Conservation (phyloP, 2,797 vertebrate genomes). For the Clarias laeviceps region DNA sequence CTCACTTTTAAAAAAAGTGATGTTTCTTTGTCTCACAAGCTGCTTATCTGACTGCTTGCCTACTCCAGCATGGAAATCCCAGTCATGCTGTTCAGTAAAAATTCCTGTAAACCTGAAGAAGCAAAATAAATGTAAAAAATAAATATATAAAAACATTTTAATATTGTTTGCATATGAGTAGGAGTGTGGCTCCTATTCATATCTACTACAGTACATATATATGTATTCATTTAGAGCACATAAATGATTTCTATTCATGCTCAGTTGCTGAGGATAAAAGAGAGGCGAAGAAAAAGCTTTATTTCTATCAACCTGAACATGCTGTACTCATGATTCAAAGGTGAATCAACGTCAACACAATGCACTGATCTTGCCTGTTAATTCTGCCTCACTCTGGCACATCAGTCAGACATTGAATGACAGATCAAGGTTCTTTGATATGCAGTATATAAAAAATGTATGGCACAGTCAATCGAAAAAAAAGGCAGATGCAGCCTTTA, state of each 20-base stretch:
- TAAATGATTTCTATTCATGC: too few relatives aligned
- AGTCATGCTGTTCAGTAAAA: background rate
- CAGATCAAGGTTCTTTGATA: constrained; percentile 24
- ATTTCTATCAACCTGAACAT: background rate
- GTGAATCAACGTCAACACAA: constrained; percentile 21
- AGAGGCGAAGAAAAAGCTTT: background rate
- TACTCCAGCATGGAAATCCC: background rate
- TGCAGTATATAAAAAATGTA: constrained; percentile 8
- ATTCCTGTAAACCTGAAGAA: background rate
- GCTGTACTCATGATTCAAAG: background rate
- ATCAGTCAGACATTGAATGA: constrained; percentile 15
- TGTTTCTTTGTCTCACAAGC: background rate
- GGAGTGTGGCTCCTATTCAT: background rate
- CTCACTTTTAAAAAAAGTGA: background rate
- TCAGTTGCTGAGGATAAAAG: background rate
- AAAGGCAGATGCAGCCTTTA: background rate
- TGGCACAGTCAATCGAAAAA: background rate
- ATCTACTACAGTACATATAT: too few relatives aligned
- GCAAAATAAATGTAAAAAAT: background rate
- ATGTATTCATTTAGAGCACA: background rate
- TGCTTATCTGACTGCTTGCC: background rate
- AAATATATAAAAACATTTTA: background rate
- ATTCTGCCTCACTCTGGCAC: constrained; percentile 29
- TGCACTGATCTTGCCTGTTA: background rate
- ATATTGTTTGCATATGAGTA: background rate